Percentiles rank a stretch among this genome's conserved stretches.
phyloP scores from a whole-genome alignment of 2,113 vertebrate genomes.

The Cyprinodon tularosa region DNA sequence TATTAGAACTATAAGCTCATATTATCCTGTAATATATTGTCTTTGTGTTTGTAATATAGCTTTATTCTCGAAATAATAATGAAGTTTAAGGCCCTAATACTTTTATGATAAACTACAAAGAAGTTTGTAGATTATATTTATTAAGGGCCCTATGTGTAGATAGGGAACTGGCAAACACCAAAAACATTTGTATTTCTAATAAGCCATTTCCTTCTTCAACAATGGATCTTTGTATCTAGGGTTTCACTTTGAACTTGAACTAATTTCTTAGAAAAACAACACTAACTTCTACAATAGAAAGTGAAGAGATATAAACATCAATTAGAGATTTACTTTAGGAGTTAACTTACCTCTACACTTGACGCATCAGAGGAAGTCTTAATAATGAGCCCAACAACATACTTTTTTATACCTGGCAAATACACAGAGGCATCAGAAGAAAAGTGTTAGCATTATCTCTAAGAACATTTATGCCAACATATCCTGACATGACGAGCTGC shows the following conservation, averaged over 20 bases:
- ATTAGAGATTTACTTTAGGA: neutral
- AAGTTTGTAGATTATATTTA: too few relatives aligned
- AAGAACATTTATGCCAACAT: constrained; percentile 10
- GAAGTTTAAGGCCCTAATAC: too few relatives aligned
- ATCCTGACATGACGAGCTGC: constrained; percentile 46
- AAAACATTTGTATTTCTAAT: too few relatives aligned
- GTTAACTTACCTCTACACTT: constrained; percentile 91
- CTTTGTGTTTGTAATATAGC: too few relatives aligned
- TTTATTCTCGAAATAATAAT: too few relatives aligned
- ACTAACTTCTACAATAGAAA: neutral
- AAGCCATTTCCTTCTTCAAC: too few relatives aligned
- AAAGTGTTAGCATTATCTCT: constrained; percentile 12
- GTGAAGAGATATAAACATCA: neutral
- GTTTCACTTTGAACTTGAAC: neutral
- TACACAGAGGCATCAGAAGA: constrained; percentile 48
- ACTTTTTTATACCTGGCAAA: constrained; percentile 96
- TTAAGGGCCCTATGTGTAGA: too few relatives aligned
- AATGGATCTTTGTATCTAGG: too few relatives aligned
- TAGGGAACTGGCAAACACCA: too few relatives aligned
- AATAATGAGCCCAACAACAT: constrained; percentile 98
- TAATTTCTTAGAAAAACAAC: neutral
- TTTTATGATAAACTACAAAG: too few relatives aligned
- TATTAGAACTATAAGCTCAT: too few relatives aligned
- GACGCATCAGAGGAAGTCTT: constrained; percentile 98
- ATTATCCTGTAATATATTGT: too few relatives aligned